Percentiles rank a stretch among this genome's conserved stretches.
These are phyloP conservation scores for Hydriomena furcata DNA, from an alignment of 2,888 invertebrate species.

Conservation along the genomic window DNA sequence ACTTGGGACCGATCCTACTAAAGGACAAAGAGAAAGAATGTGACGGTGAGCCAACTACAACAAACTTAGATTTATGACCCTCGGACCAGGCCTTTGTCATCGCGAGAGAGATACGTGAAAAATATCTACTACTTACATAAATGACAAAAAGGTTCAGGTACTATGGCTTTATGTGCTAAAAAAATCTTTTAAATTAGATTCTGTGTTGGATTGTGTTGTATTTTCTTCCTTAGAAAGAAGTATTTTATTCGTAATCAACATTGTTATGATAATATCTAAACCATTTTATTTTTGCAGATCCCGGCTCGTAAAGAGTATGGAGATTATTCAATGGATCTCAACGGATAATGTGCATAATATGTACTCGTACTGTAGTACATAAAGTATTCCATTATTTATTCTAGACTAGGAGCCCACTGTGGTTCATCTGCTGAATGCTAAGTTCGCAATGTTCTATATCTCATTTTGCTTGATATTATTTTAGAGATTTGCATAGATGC, in stretches of 20 bases:
- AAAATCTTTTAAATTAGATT: neutral
- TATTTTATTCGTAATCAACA: no score
- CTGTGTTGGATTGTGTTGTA: no score
- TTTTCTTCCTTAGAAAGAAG: no score
- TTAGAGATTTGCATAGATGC: neutral
- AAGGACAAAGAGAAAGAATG: constrained; percentile 42
- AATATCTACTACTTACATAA: neutral
- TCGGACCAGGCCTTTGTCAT: neutral
- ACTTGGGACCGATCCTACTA: constrained; percentile 63
- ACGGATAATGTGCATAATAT: constrained; percentile 19
- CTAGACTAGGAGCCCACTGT: constrained; percentile 18
- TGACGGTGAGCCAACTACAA: constrained; percentile 35
- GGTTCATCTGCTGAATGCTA: constrained; percentile 17
- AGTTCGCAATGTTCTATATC: constrained; percentile 1
- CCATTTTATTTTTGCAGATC: constrained; percentile 30
- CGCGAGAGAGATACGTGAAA: neutral
- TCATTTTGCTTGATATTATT: constrained; percentile 3
- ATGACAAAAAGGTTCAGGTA: neutral
- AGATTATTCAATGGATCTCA: constrained; percentile 34
- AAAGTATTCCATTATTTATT: constrained; percentile 26
- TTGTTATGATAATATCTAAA: neutral
- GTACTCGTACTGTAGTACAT: constrained; percentile 16
- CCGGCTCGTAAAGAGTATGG: constrained; percentile 21
- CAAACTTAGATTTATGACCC: constrained; percentile 3
- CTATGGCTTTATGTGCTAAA: neutral